A percentile compares a stretch with the other conserved stretches of the same genome.
phyloP scores from a whole-genome alignment of 2,113 vertebrate genomes.

The Channa argus region DNA sequence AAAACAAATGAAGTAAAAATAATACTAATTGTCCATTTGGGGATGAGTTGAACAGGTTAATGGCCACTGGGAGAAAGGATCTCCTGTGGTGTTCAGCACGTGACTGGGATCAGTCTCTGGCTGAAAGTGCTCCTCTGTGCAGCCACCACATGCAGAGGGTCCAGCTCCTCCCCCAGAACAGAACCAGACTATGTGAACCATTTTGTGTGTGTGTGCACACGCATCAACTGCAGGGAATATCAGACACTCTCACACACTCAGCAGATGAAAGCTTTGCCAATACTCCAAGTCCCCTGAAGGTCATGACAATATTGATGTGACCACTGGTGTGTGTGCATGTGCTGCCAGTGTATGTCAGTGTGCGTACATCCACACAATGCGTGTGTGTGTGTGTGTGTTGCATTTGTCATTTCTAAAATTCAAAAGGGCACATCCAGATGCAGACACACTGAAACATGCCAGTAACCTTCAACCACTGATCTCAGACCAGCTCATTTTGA shows the following conservation, averaged over 20 bases:
- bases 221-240: constrained; percentile 38
- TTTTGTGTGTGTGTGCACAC: constrained; percentile 11
- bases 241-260: constrained; percentile 71
- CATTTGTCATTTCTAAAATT: constrained; percentile 59
- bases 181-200: too few relatives aligned
- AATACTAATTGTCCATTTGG: too few relatives aligned
- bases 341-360: constrained; percentile 31
- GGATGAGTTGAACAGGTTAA: too few relatives aligned
- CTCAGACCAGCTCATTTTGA: constrained; percentile 39
- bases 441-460: constrained; percentile 43
- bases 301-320: constrained; percentile 77
- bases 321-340: constrained; percentile 59
- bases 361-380: constrained; percentile 13
- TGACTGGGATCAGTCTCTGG: too few relatives aligned
- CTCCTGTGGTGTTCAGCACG: too few relatives aligned
- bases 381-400: constrained; percentile 30
- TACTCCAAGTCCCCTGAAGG: constrained; percentile 72
- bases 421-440: constrained; percentile 54
- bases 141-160: too few relatives aligned
- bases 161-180: too few relatives aligned
- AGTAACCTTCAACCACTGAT: constrained; percentile 63
- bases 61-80: too few relatives aligned
- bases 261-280: constrained; percentile 80
- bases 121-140: too few relatives aligned
- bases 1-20: too few relatives aligned